Percentiles rank a stretch among this genome's conserved stretches.
phyloP scores from a whole-genome alignment of 2,888 invertebrate genomes.

The Allygus modestus region DNA sequence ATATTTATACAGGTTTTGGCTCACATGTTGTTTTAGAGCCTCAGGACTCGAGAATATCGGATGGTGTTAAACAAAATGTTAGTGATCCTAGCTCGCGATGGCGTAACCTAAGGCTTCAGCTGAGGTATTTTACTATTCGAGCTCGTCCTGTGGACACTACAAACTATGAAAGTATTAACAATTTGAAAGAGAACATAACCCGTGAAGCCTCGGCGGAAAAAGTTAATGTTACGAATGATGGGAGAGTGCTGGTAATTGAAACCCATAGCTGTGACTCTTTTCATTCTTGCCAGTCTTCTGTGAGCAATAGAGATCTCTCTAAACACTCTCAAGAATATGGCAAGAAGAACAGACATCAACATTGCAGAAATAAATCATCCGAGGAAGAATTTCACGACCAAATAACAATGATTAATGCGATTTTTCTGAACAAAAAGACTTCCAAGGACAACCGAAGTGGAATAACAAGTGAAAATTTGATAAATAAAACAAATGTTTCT shows the following conservation, averaged over 20 bases:
- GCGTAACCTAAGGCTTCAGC: background rate
- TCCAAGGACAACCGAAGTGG: background rate
- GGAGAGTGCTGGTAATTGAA: background rate
- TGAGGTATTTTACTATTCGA: background rate
- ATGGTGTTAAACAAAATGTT: background rate
- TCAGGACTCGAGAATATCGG: background rate
- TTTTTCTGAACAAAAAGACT: background rate
- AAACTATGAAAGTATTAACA: background rate
- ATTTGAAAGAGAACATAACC: background rate
- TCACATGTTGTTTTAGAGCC: background rate
- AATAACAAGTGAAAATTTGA: background rate
- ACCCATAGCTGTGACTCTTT: constrained; percentile 5
- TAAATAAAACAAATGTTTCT: background rate
- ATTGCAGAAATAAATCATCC: background rate
- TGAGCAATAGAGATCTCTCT: background rate
- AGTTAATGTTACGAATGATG: background rate
- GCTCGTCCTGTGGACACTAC: background rate
- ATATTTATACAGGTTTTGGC: background rate
- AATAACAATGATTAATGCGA: constrained; percentile 10
- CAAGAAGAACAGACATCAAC: background rate
- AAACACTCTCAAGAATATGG: background rate
- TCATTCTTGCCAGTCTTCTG: background rate
- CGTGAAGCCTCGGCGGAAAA: background rate
- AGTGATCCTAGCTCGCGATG: background rate
- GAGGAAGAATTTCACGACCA: constrained; percentile 1